These are phyloP conservation scores for Bombycilla garrulus DNA, from an alignment of 2,113 vertebrate species.

Conservation along the genomic window DNA sequence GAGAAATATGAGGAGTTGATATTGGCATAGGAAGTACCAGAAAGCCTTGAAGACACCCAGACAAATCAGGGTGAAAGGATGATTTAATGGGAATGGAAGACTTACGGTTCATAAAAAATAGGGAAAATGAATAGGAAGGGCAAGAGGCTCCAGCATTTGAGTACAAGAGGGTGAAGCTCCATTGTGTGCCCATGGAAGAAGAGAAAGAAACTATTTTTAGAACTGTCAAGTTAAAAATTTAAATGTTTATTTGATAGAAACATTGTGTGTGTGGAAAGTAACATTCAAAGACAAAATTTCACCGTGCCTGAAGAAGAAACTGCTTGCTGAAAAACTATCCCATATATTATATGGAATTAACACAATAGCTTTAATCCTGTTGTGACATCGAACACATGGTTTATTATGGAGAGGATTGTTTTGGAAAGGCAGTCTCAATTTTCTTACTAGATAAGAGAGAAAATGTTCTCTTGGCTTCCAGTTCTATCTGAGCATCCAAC, in stretches of 20 bases:
- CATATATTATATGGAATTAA: not conserved
- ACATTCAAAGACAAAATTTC: not conserved
- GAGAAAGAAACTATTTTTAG: not conserved
- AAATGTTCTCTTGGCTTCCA: not conserved
- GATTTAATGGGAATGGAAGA: not conserved
- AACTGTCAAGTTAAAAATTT: not conserved
- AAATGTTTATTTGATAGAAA: not conserved
- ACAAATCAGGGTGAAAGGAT: not conserved
- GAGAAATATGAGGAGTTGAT: not conserved
- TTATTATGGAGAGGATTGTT: not conserved
- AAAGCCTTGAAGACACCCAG: not conserved
- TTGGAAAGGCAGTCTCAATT: not conserved
- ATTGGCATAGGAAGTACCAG: not conserved
- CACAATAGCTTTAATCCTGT: not conserved
- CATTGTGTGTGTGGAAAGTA: not conserved
- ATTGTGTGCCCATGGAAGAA: not conserved
- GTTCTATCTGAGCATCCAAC: not conserved
- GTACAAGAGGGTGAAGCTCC: not conserved
- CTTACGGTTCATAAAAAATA: not conserved
- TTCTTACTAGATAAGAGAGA: not conserved
- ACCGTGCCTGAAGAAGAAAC: not conserved
- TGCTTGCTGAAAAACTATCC: slow-evolving; percentile 21
- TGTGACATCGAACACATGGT: not conserved
- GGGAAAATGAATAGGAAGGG: not conserved
- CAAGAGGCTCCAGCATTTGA: not conserved